Percentiles rank a stretch among this genome's conserved stretches.
Evolutionary conservation across 2,113 vertebrate genomes (phyloP).

Genomic region (Lethenteron reissneri): DNA sequence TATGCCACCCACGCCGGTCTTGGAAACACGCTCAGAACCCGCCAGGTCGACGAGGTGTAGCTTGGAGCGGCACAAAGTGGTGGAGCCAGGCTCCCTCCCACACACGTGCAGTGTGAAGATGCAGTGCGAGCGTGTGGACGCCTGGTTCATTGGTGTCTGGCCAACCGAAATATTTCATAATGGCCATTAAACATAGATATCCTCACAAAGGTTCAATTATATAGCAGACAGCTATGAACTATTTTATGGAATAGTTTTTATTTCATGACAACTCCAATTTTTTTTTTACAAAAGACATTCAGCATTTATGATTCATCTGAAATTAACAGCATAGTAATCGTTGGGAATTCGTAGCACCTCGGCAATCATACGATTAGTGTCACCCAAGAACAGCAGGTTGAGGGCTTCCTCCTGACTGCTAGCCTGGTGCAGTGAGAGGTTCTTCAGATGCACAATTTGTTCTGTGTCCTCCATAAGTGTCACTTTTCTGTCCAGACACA

Average conservation of each 20-base stretch:
- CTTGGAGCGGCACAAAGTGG: constrained; percentile 46
- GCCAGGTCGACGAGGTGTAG: constrained; percentile 84
- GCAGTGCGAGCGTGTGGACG: constrained; percentile 84
- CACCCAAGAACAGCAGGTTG: constrained; percentile 76
- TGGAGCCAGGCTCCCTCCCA: constrained; percentile 58
- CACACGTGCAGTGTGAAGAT: constrained; percentile 81
- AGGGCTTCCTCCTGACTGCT: constrained; percentile 74
- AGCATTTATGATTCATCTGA: neutral
- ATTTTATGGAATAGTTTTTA: too few relatives aligned
- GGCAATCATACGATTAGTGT: constrained; percentile 91
- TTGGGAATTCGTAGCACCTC: constrained; percentile 34
- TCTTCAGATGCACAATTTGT: constrained; percentile 84
- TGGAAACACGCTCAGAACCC: constrained; percentile 69
- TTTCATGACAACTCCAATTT: neutral
- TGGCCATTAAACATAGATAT: too few relatives aligned
- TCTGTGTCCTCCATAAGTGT: constrained; percentile 68
- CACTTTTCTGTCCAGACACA: constrained; percentile 37
- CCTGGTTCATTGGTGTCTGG: constrained; percentile 88
- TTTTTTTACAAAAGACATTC: neutral
- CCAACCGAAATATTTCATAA: neutral
- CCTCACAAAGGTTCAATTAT: too few relatives aligned
- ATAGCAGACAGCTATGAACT: too few relatives aligned
- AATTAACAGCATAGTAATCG: neutral
- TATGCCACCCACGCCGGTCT: constrained; percentile 56
- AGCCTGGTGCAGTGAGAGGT: constrained; percentile 61